Base-by-base conservation (phyloP, 2,888 invertebrate species). In the Brachylomia viminalis region DNA sequence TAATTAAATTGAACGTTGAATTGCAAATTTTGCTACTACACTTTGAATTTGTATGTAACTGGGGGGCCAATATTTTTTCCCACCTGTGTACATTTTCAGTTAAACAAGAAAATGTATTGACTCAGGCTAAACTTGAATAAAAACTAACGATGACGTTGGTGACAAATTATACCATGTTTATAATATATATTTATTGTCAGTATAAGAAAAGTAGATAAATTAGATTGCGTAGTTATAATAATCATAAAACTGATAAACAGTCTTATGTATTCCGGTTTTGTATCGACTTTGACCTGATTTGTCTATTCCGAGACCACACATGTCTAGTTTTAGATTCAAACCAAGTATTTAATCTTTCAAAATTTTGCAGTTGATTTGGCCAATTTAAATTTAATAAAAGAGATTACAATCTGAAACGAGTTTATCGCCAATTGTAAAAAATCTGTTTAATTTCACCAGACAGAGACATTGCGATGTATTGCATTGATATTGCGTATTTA, bases 1-100 rank as follows among this genome's bases (percentile, higher is more conserved):
- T 80, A 88, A 88, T 90, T 90, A 89, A 86, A 87, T 88, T 83
- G 78, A 73, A 66, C 79, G 88, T 88, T 90, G 85, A 89, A 87
- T 88, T 89, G 87, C 81, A 87, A 88, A 90, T 89, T 69, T 52
- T 56, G 67, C 49, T 71, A 68, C 56, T 72, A 79, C 42, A 72
- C 68, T 75, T 72, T 72, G 74, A 79, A 78, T 77, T 78, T 70
- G 33, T 78, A 33, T 77, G 45, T 79, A 65, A 72, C 59, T 68
- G 59, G 75, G 75, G 65, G 70, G 83, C 79, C 79, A 62, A 45
- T 13, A 56, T 61, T 67, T 71, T 71, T 71, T 59, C 3, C 33
- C 65, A 72, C 68, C 56, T 73, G 73, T 64, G 45, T 59, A 75
- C 20, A 75, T 75, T 76, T 68, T 76, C 4, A 23, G 27, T 58